These are phyloP conservation scores for Drosophila anomalata DNA, from an alignment of 2,888 invertebrate species.

Conservation along the genomic window DNA sequence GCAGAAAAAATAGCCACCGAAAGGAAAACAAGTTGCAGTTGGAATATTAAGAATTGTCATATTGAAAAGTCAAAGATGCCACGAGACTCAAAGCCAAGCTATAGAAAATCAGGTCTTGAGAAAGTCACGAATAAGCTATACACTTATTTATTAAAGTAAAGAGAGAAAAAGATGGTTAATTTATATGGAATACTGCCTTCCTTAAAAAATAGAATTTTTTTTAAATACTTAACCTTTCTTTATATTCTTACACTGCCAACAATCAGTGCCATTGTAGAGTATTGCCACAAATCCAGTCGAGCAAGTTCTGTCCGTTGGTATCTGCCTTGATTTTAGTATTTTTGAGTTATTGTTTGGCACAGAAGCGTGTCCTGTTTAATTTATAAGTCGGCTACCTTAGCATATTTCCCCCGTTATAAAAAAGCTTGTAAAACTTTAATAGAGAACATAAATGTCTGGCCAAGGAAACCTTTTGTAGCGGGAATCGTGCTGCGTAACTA, in stretches of 20 bases:
- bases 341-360: slow-evolving; percentile 51
- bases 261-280: slow-evolving; percentile 1
- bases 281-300: slow-evolving; percentile 46
- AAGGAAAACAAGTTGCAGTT: slow-evolving; percentile 64
- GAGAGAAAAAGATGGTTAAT: too few species aligned
- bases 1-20: slow-evolving; percentile 24
- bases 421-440: slow-evolving; percentile 9
- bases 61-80: slow-evolving; percentile 66
- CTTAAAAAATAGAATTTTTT: not conserved
- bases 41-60: slow-evolving; percentile 80
- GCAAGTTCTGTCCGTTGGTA: slow-evolving; percentile 43
- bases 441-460: not conserved
- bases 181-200: not conserved
- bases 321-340: slow-evolving; percentile 19
- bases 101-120: not conserved
- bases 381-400: slow-evolving; percentile 29
- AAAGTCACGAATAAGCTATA: not conserved
- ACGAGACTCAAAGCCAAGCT: slow-evolving; percentile 54
- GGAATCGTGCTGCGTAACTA: slow-evolving; percentile 69
- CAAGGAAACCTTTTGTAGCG: slow-evolving; percentile 16
- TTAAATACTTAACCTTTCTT: not conserved
- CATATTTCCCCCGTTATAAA: slow-evolving; percentile 47
- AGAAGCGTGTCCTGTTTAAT: slow-evolving; percentile 59
- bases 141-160: not conserved
- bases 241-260: too few species aligned